Evolutionary conservation across 2,888 invertebrate species (phyloP), one percentile per base, ranked within the genome.

Genomic region (Leptopilina drosophilae): DNA sequence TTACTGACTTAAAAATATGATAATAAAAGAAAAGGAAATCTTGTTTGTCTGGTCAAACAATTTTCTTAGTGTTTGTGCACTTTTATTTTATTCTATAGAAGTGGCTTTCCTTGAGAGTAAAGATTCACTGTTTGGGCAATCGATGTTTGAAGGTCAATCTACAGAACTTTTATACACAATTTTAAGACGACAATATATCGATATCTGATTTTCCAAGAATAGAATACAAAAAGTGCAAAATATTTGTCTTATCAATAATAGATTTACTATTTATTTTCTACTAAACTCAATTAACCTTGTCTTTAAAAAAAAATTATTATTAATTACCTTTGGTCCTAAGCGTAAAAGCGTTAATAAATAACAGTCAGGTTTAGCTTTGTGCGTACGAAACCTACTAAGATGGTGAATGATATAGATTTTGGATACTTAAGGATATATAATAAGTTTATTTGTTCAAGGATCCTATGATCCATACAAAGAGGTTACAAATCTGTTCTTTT

Each of bases 81-180:
- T 20, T 62, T 62, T 62, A 46, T 66, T 66, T 66, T 42, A 66
- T 42, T n/a, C 66, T 6, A 42, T 15, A 14, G 46, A 53, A 53
- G 69, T 69, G 11, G 46, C 67, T 67, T 67, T 67, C 67, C 46
- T 67, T 46, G 65, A 42, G 33, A 69, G 8, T 53, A 69, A 69
- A 56, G 69, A 69, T 69, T 8, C 69, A 69, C 20, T 26, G 69
- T 53, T 69, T 62, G 26, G 33, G 8, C 33, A 69, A 33, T 73
- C 53, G 33, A 73, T 49, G 53, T 53, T 33, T 53, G 33, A 73
- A 56, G 33, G 73, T 73, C 33, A n/a, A n/a, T 9, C 20, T 26
- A 26, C 3, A 26, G 26, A n/a, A 53, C 26, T 14, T 56, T 73
- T 73, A 56, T 26, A 73, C 56, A 53, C 12, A 73, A 73, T 73